A percentile compares a stretch with the other conserved stretches of the same genome.
These are phyloP conservation scores for Sebastes baramenuke DNA, from an alignment of 2,797 vertebrate species.

Conservation along the genomic window DNA sequence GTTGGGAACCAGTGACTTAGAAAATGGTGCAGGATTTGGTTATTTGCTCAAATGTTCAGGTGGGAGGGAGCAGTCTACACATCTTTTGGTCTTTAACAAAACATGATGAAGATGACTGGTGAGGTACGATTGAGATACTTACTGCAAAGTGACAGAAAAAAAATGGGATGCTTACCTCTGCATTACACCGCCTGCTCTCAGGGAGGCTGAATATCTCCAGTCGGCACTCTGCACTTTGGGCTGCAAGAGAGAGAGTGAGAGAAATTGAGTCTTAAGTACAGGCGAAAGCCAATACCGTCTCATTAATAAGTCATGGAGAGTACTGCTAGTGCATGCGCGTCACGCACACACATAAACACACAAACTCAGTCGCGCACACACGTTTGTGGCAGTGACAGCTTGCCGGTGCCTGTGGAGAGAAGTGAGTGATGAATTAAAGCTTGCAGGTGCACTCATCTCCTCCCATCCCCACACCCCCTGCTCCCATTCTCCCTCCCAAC, in stretches of 20 bases:
- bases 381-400: conserved; percentile 25
- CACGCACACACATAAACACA: conserved; percentile 28
- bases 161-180: conserved; percentile 86
- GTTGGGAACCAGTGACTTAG: not conserved
- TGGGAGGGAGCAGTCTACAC: not conserved
- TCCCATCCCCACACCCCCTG: not conserved
- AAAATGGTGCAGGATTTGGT: not conserved
- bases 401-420: conserved; percentile 45
- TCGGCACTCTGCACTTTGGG: conserved; percentile 91
- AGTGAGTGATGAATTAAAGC: conserved; percentile 41
- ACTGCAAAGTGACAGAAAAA: not conserved
- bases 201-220: conserved; percentile 98
- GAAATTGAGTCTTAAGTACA: conserved; percentile 71
- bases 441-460: conserved; percentile 14
- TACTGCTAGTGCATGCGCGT: conserved; percentile 13
- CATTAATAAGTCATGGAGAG: conserved; percentile 74
- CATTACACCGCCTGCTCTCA: conserved; percentile 93
- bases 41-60: not conserved
- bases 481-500: not conserved
- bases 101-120: not conserved
- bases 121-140: conserved; percentile 1
- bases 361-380: conserved; percentile 3
- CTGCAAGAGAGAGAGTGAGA: conserved; percentile 86
- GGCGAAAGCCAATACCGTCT: conserved; percentile 62
- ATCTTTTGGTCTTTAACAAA: not conserved